Conservation (phyloP, 2,888 invertebrate species). For the Rhingia rostrata region DNA sequence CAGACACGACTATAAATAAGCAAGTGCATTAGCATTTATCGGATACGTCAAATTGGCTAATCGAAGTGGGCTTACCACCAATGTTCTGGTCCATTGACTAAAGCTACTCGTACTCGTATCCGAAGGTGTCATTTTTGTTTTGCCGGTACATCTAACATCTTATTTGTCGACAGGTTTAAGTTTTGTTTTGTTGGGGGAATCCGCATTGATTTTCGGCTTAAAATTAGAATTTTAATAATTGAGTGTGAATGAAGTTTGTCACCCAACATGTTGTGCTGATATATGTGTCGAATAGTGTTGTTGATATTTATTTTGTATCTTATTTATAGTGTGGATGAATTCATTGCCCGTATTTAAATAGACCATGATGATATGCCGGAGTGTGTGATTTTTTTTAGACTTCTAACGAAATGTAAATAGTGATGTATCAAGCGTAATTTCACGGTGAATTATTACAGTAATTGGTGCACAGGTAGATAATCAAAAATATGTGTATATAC, state of each 20-base stretch:
- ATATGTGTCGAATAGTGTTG: conserved; percentile 15
- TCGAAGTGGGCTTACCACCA: conserved; percentile 26
- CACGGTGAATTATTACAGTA: conserved; percentile 43
- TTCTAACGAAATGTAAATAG: neutral
- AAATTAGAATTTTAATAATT: conserved; percentile 17
- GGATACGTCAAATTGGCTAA: neutral
- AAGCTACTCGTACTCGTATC: no score
- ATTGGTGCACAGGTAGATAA: conserved; percentile 15
- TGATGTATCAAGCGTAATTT: conserved; percentile 27
- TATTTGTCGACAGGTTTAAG: neutral
- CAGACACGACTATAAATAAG: conserved; percentile 31
- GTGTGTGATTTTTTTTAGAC: conserved; percentile 8
- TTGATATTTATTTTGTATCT: neutral
- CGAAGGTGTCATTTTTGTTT: neutral
- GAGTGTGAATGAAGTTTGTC: neutral
- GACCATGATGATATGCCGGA: conserved; percentile 2
- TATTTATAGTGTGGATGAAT: neutral
- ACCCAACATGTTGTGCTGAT: neutral
- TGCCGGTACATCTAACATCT: neutral
- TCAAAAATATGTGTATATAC: neutral
- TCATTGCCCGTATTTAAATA: neutral
- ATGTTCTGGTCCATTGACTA: neutral
- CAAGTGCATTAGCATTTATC: conserved; percentile 1
- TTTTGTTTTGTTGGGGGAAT: neutral
- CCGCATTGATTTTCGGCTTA: neutral